phyloP scores from a whole-genome alignment of 2,113 vertebrate species.

The Acrocephalus arundinaceus region DNA sequence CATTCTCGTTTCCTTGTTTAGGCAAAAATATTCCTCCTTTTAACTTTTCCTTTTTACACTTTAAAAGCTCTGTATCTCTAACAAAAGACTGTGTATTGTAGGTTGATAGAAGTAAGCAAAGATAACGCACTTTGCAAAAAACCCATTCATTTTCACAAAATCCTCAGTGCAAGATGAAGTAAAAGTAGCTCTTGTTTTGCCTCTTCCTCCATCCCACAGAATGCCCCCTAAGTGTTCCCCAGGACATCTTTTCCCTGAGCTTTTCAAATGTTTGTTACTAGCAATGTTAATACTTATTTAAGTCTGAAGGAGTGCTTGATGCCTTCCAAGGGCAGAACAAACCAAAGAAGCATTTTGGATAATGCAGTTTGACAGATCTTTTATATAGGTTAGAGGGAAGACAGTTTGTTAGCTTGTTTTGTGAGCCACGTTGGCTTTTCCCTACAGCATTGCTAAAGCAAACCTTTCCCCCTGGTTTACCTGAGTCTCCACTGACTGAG shows the following conservation, averaged over 20 bases:
- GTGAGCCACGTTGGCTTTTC: neutral
- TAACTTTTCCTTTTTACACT: neutral
- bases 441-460: neutral
- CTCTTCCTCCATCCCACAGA: neutral
- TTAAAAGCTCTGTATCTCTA: neutral
- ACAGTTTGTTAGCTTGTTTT: neutral
- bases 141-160: neutral
- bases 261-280: neutral
- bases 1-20: neutral
- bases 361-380: rapidly evolving
- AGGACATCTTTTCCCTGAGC: neutral
- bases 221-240: neutral
- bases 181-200: neutral
- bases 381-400: neutral
- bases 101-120: neutral
- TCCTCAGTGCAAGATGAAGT: neutral
- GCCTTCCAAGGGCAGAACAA: neutral
- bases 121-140: neutral
- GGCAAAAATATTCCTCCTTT: neutral
- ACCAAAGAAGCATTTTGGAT: neutral
- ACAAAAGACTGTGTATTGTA: neutral
- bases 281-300: neutral
- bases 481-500: neutral
- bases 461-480: neutral
- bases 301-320: neutral